phyloP scores from a whole-genome alignment of 2,888 invertebrate genomes.

The Leptogaster cylindrica region DNA sequence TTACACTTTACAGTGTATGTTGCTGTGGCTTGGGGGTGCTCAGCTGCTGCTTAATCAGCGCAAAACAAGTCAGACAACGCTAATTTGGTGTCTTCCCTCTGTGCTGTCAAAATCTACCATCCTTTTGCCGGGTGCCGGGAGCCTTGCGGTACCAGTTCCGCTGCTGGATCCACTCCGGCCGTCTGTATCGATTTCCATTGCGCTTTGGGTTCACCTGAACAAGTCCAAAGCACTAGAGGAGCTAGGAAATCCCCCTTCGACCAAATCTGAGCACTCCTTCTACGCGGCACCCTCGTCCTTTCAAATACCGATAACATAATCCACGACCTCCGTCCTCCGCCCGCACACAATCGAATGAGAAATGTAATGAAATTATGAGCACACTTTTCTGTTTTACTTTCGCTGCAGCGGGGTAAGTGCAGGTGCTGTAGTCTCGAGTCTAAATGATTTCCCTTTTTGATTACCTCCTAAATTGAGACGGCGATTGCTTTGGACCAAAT shows the following conservation, averaged over 20 bases:
- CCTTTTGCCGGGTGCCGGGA: background rate
- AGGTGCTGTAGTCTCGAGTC: background rate
- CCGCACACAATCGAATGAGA: background rate
- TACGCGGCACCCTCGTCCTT: background rate
- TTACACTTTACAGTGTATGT: background rate
- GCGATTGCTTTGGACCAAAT: background rate
- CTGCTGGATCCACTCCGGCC: background rate
- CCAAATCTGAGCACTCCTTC: background rate
- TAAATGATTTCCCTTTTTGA: background rate
- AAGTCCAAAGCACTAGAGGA: background rate
- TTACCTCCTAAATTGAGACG: background rate
- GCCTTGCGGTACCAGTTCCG: background rate
- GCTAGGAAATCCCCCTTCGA: background rate
- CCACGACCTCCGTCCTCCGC: background rate
- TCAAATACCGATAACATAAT: background rate
- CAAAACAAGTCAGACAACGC: background rate
- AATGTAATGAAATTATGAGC: constrained; percentile 3
- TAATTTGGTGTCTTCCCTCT: background rate
- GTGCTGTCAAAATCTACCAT: background rate
- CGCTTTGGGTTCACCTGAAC: background rate
- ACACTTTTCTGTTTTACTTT: background rate
- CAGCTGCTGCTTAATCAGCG: background rate
- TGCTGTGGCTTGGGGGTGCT: background rate
- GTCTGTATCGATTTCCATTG: background rate
- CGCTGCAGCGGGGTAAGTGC: background rate